Evolutionary conservation across 2,888 invertebrate species (phyloP), one percentile per base, ranked within the genome.

Genomic region (Caenorhabditis macrosperma): DNA sequence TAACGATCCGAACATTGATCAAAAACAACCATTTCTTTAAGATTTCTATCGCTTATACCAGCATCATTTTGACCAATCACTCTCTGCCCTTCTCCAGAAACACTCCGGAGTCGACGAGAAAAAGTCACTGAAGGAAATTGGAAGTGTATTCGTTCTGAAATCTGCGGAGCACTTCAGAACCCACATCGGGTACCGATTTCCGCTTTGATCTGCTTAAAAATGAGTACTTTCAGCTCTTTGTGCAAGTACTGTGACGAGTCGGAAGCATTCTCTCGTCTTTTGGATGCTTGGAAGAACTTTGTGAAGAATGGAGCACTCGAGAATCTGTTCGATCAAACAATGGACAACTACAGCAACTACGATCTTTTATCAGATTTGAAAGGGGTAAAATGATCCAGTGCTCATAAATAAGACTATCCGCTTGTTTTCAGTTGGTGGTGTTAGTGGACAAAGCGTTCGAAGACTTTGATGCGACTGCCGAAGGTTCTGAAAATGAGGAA

Each of bases 11-110:
- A 6, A 22, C 44, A 3, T 44, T 67, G 60, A 50, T 50, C n/a
- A 17, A 4, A 44, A 30, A 41, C n/a, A 24, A 22, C 61, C 17
- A 12, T 5, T 38, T n/a, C 9, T 60, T 78, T 35, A 30, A 78
- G 80, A 81, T 24, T 81, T 81, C 64, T 72, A 72, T 30, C 81
- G 81, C 15, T 72, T 81, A 30, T 81, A 76, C 30, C 81, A 81
- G 33, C 76, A 68, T 20, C 81, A 81, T 57, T 72, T 81, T 54
- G 81, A 81, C 17, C 81, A 81, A 38, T 72, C 71, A 0, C 64
- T 81, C 12, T 22, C 41, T 22, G 15, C 44, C 3, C 35, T 74
- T 5, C 50, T 78, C 5, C 41, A 54, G n/a, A 68, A 68, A 20
- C 38, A 60, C 17, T 69, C 66, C 0, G 66, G 46, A 17, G 52